Conservation (phyloP, 1,140 invertebrate species). For the Batillaria attramentaria region DNA sequence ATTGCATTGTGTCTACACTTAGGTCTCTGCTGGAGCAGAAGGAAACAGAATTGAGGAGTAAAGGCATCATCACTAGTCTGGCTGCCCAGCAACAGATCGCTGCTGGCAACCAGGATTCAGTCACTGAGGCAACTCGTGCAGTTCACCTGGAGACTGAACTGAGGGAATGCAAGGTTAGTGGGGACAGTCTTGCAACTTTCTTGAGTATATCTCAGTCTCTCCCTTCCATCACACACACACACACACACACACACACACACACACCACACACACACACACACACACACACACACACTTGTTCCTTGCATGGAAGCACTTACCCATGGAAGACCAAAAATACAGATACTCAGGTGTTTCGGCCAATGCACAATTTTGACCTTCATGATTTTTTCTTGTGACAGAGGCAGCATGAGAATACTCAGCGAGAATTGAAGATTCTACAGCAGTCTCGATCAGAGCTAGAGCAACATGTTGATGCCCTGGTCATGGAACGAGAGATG, state of each 20-base stretch:
- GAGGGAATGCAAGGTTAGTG: constrained; percentile 60
- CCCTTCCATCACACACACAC: no score
- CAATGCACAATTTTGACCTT: no score
- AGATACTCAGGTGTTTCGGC: no score
- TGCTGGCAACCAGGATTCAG: constrained; percentile 51
- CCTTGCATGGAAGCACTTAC: no score
- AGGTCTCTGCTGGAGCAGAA: constrained; percentile 61
- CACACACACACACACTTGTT: no score
- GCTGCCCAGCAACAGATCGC: constrained; percentile 60
- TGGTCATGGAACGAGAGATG: constrained; percentile 60
- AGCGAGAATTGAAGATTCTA: constrained; percentile 51
- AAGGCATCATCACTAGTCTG: constrained; percentile 62
- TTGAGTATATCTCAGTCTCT: no score
- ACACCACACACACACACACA: no score
- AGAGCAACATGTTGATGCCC: constrained; percentile 73
- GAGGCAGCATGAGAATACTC: constrained; percentile 47
- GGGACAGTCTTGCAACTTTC: no score
- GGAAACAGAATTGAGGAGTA: constrained; percentile 55
- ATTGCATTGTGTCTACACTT: neutral
- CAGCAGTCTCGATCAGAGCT: constrained; percentile 90
- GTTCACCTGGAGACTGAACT: constrained; percentile 62
- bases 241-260: no score
- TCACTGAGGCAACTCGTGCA: constrained; percentile 55
- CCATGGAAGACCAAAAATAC: no score
- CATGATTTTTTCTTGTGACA: neutral